Base-by-base conservation (phyloP, 2,797 vertebrate genomes). In the Rhyacichthys aspro region DNA sequence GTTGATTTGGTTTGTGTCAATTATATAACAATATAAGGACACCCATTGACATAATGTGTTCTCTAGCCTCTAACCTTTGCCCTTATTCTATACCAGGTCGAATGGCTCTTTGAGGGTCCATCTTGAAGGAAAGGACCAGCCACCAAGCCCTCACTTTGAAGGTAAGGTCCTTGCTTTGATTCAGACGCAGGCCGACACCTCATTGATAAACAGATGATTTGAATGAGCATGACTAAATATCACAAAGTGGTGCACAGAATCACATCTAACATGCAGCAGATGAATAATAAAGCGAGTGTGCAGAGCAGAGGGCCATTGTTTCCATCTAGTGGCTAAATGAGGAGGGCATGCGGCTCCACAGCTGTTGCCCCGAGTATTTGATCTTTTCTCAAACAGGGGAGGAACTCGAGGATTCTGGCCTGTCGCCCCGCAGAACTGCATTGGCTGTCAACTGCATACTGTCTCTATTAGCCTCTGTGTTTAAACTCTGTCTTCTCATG, bases 311-410 rank as follows among this genome's bases (percentile, higher is more conserved):
- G 81, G 61, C 74, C 78, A 86, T 88, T 90, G 86, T 91, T 91
- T 89, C 91, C 92, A 92, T 90, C 92, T 93, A 93, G 92, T 89
- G 92, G 91, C 75, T 84, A 74, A 72, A 80, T 60, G 65, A 42
- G 79, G 81, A 79, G 83, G 88, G 75, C 42, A 63, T 61, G 63
- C 70, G 78, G 78, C 68, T 73, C 66, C 73, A 77, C 86, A 89
- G 84, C 84, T 86, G 83, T 85, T 68, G 63, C 60, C 42, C 53
- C 44, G 72, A 84, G 64, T 73, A 86, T 87, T 79, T 86, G 80
- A 88, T 89, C 82, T 83, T 80, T 84, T 79, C 74, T 83, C 80
- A 81, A 83, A 86, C 65, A 64, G 82, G 84, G 75, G 37, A 64
- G 85, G 85, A 88, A 82, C 87, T 83, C 76, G 45, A 86, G 84